Percentiles rank a stretch among this genome's conserved stretches.
Conservation (phyloP, 1,140 invertebrate genomes). For the Drosophila bocki region DNA sequence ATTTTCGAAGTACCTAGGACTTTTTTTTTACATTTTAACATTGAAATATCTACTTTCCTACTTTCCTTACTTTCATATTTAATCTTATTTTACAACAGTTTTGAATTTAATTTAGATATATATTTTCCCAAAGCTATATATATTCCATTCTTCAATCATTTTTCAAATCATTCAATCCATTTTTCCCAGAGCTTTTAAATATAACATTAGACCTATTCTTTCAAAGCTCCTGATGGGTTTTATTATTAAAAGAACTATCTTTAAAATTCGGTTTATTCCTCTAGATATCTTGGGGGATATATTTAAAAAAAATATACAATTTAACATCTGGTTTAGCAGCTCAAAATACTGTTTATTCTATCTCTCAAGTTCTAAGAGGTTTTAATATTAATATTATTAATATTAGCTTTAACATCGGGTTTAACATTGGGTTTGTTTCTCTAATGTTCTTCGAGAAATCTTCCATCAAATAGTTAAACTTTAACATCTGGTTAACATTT, state of each 20-base stretch:
- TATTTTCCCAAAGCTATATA: no score
- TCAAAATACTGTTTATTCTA: not conserved
- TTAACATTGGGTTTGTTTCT: not conserved
- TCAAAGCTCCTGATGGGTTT: fast-evolving
- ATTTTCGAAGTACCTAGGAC: no score
- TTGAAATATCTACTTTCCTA: no score
- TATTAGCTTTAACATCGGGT: not conserved
- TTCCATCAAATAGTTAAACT: not conserved
- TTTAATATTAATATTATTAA: not conserved
- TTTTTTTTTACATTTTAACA: no score
- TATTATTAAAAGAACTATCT: not conserved
- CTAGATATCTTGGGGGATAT: not conserved
- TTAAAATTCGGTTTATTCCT: not conserved
- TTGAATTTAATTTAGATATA: no score
- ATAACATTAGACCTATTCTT: not conserved
- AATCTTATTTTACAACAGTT: no score
- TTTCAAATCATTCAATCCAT: no score
- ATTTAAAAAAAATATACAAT: not conserved
- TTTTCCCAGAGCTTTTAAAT: no score
- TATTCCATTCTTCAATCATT: no score
- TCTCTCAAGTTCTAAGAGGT: not conserved
- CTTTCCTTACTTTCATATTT: no score
- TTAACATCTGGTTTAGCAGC: not conserved
- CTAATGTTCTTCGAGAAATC: no score
- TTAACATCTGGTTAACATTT: not conserved